phyloP scores from a whole-genome alignment of 2,888 invertebrate species.

The Acanthosepion lycidas region DNA sequence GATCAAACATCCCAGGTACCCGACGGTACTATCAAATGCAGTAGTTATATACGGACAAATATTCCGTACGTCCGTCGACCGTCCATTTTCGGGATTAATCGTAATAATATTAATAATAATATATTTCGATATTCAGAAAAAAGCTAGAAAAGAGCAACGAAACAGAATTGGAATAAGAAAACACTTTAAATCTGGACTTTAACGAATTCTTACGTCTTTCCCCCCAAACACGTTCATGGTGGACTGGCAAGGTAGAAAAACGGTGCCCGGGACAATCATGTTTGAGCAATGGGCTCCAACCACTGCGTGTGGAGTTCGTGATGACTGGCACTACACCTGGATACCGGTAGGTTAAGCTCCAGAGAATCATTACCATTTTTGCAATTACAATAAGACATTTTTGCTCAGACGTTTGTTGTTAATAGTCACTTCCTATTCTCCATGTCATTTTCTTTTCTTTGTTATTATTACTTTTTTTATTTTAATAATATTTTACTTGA shows the following conservation, averaged over 20 bases:
- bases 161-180: no score
- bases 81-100: no score
- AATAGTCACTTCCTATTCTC: not conserved
- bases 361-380: not conserved
- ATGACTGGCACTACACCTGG: slow-evolving; percentile 33
- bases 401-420: no score
- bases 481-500: not conserved
- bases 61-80: no score
- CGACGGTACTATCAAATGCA: not conserved
- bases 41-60: no score
- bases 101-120: no score
- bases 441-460: not conserved
- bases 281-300: not conserved
- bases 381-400: not conserved
- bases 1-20: not conserved
- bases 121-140: no score
- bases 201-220: not conserved
- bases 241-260: slow-evolving; percentile 1
- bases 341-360: not conserved
- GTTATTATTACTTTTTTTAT: not conserved
- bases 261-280: not conserved
- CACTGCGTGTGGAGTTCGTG: not conserved
- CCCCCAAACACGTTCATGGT: not conserved
- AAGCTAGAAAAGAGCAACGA: no score
- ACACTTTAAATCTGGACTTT: not conserved